Evolutionary conservation across 1,140 invertebrate species (phyloP).

Genomic region (Microplitis mediator): DNA sequence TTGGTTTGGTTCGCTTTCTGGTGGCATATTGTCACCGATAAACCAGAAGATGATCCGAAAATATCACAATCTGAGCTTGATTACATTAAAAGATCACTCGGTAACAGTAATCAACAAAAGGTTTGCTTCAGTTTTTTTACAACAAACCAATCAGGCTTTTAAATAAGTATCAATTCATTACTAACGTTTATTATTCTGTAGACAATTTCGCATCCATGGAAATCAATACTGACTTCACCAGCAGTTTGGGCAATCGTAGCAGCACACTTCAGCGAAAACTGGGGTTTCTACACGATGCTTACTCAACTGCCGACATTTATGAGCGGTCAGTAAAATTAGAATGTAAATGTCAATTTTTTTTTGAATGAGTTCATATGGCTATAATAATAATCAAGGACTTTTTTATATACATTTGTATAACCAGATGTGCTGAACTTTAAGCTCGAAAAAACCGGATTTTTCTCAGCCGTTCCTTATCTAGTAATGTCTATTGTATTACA

Average conservation of each 20-base stretch:
- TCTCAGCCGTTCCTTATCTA: slow-evolving; percentile 85
- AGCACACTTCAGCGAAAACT: slow-evolving; percentile 93
- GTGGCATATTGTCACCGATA: slow-evolving; percentile 75
- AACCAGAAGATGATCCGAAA: slow-evolving; percentile 75
- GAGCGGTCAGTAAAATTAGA: slow-evolving; percentile 66
- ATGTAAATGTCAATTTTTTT: background rate
- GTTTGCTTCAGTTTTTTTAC: slow-evolving; percentile 7
- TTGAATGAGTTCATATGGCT: background rate
- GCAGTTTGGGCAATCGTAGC: slow-evolving; percentile 90
- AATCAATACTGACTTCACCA: slow-evolving; percentile 76
- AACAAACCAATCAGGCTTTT: background rate
- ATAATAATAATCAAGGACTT: background rate
- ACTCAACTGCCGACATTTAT: slow-evolving; percentile 91
- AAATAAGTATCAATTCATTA: background rate
- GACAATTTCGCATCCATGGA: slow-evolving; percentile 77
- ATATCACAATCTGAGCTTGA: slow-evolving; percentile 78
- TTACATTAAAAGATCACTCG: slow-evolving; percentile 70
- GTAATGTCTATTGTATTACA: slow-evolving; percentile 83
- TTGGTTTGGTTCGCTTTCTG: slow-evolving; percentile 75
- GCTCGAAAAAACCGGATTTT: slow-evolving; percentile 76
- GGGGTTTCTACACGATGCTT: slow-evolving; percentile 93
- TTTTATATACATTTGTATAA: background rate
- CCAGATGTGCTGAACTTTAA: slow-evolving; percentile 75
- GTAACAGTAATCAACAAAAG: slow-evolving; percentile 32
- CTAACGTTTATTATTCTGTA: slow-evolving; percentile 26